Percentiles rank a stretch among this genome's conserved stretches.
Conservation (phyloP, 1,140 invertebrate species). For the Monochamus saltuarius region DNA sequence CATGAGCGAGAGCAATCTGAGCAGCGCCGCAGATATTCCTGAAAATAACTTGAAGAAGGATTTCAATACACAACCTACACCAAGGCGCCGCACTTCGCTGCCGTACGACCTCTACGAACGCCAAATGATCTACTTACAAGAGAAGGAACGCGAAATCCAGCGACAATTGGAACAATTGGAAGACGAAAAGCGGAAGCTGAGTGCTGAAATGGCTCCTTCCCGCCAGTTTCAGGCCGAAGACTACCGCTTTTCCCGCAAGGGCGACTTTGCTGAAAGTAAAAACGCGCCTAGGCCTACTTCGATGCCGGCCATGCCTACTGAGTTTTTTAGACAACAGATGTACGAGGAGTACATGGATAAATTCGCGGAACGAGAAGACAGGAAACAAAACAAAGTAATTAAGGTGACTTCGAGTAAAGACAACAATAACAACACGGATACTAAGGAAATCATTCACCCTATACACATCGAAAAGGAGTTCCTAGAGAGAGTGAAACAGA, state of each 20-base stretch:
- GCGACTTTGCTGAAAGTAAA: constrained; percentile 37
- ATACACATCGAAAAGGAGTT: constrained; percentile 71
- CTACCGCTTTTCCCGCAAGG: constrained; percentile 45
- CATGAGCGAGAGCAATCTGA: constrained; percentile 35
- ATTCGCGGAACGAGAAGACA: constrained; percentile 73
- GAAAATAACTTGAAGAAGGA: constrained; percentile 29
- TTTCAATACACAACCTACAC: constrained; percentile 21
- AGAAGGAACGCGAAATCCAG: constrained; percentile 66
- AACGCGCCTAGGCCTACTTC: constrained; percentile 27
- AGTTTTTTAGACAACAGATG: constrained; percentile 74
- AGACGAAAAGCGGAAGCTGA: constrained; percentile 55
- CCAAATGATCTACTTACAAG: constrained; percentile 68
- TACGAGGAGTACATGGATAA: constrained; percentile 79
- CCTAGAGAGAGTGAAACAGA: constrained; percentile 65
- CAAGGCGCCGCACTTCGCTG: constrained; percentile 58
- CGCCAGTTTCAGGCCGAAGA: constrained; percentile 38
- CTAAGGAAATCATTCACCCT: constrained; percentile 51
- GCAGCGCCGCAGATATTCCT: constrained; percentile 24
- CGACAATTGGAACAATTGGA: constrained; percentile 61
- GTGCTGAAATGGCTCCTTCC: constrained; percentile 32
- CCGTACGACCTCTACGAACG: constrained; percentile 67
- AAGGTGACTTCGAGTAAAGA: constrained; percentile 59
- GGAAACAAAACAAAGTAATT: constrained; percentile 75
- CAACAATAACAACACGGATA: constrained; percentile 2
- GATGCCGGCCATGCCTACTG: constrained; percentile 54